Conservation (phyloP, 2,888 invertebrate species). For the Oxyteleia sp. region DNA sequence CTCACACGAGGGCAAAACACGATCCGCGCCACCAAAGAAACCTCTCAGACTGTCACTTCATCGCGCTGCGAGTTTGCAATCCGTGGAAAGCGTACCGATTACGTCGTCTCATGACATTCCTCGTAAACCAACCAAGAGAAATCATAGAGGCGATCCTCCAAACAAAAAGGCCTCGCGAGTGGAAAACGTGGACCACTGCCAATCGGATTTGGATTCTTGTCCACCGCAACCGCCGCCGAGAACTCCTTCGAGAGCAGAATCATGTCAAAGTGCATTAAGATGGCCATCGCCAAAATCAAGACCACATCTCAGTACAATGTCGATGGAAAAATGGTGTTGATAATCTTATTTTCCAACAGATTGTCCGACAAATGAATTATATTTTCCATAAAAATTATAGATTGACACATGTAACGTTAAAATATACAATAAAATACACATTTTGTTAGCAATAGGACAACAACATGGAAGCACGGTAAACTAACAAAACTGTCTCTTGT, state of each 20-base stretch:
- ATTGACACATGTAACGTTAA: too few species aligned
- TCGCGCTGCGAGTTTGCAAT: conserved; percentile 94
- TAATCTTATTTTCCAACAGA: not conserved
- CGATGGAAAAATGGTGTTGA: conserved; percentile 86
- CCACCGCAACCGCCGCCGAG: conserved; percentile 83
- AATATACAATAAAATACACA: too few species aligned
- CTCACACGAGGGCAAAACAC: conserved; percentile 87
- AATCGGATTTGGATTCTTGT: conserved; percentile 74
- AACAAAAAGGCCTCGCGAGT: conserved; percentile 76
- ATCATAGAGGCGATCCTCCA: conserved; percentile 88
- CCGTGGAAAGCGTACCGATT: conserved; percentile 89
- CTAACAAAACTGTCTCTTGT: too few species aligned
- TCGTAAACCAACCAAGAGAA: conserved; percentile 90
- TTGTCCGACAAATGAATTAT: too few species aligned
- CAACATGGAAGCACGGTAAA: too few species aligned
- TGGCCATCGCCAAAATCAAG: conserved; percentile 85
- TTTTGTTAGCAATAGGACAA: too few species aligned
- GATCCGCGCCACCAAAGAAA: conserved; percentile 95
- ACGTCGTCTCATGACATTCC: conserved; percentile 78
- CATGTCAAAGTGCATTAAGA: conserved; percentile 85
- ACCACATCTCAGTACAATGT: conserved; percentile 83
- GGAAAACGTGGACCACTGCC: conserved; percentile 76
- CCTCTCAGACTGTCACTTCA: conserved; percentile 94
- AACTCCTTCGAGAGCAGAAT: conserved; percentile 86
- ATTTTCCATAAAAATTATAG: too few species aligned